Evolutionary conservation across 2,797 vertebrate species (phyloP).

Genomic region (Oreochromis grahami): DNA sequence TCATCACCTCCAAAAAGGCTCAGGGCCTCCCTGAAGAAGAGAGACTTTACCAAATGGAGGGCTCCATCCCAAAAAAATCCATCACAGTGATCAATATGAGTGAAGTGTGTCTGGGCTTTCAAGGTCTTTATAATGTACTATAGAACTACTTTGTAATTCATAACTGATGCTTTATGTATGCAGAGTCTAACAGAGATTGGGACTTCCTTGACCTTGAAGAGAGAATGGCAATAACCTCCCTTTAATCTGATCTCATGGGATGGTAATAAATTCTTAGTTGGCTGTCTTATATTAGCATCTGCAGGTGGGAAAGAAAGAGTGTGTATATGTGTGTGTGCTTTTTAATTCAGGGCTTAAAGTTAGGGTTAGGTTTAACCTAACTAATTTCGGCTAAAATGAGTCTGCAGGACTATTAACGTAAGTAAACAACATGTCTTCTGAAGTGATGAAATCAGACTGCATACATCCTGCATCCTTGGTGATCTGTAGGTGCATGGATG

Average conservation of each 20-base stretch:
- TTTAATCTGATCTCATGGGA: slow-evolving; percentile 16
- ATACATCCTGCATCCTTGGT: background rate
- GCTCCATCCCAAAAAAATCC: background rate
- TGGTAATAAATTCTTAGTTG: slow-evolving; percentile 7
- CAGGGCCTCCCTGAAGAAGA: background rate
- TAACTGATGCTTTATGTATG: background rate
- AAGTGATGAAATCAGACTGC: background rate
- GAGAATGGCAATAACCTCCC: background rate
- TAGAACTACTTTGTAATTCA: background rate
- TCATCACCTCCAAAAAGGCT: background rate
- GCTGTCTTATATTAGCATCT: slow-evolving; percentile 1
- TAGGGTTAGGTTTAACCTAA: background rate
- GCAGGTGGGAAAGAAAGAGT: background rate
- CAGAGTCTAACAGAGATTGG: background rate
- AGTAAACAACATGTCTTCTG: background rate
- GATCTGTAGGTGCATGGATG: background rate
- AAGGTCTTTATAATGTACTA: background rate
- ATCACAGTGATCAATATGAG: background rate
- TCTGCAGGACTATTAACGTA: background rate
- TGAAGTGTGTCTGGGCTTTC: background rate
- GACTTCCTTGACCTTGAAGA: slow-evolving; percentile 4
- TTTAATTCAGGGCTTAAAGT: background rate
- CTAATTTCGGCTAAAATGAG: background rate
- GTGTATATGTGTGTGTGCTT: background rate
- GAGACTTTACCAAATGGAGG: background rate